Base-by-base conservation (phyloP, 2,888 invertebrate species). In the Cheiracanthium punctorium region DNA sequence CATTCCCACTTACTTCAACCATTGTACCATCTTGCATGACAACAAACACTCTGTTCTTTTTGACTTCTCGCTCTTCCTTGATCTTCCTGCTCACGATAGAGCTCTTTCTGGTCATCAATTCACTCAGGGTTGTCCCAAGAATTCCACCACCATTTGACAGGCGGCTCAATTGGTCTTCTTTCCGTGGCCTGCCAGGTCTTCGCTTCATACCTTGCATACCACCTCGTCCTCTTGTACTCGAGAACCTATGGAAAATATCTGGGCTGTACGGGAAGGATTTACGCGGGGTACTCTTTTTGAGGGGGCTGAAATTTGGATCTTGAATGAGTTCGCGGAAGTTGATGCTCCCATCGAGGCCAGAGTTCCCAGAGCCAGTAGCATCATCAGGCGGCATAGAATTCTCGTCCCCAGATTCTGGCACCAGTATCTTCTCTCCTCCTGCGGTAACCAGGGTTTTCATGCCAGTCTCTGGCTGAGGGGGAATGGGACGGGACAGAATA, bases 11-110 rank as follows among this genome's bases (percentile, higher is more conserved):
- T 12, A 89, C 87, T 67, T 89, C 89, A 1, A 89, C 88, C 80
- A 88, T 89, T 8, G 87, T 88, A 43, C 88, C 88, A 79, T 89
- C 89, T n/a, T 85, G 87, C 82, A 88, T 88, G 2, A 89, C 89
- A 14, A 89, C 89, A 88, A 89, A 89, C 8, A 89, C 76, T 8
- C 89, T 80, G 65, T 88, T 89, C 52, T 88, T 88, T 52, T 86
- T 82, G 29, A 84, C 82, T 72, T 84, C 84, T 0, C 87, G 70
- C 20, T 87, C 87, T 65, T 87, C 87, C 32, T 80, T 80, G 17
- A 87, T 87, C 33, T 87, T 87, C 8, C 87, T 32, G 28, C 81
- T 87, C 1, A 87, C 87, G 37, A 87, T 87, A 8, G 87, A 87
- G 33, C 87, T 87, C 29, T 87, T 87, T 24, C 87, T 81, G 0